These are phyloP conservation scores for Tipula confusa DNA, from an alignment of 2,888 invertebrate genomes.

Conservation along the genomic window DNA sequence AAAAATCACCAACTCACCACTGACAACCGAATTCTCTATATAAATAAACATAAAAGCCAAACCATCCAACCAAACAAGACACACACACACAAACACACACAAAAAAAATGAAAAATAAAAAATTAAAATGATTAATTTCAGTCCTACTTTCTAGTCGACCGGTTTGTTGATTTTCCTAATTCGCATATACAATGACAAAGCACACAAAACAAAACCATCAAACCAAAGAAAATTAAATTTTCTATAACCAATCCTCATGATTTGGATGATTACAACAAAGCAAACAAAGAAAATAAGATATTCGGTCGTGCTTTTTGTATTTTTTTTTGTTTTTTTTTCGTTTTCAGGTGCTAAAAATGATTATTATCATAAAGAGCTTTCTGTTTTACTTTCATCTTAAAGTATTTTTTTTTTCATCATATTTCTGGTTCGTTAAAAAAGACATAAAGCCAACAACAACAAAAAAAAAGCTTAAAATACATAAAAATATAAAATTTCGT, in stretches of 20 bases:
- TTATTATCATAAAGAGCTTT: neutral
- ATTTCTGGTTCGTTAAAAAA: neutral
- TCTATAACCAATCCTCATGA: neutral
- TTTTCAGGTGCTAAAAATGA: neutral
- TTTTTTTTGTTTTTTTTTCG: neutral
- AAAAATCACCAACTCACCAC: neutral
- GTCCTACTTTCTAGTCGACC: neutral
- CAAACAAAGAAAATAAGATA: neutral
- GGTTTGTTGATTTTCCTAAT: neutral
- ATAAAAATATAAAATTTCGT: constrained; percentile 20
- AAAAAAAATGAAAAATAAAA: no score
- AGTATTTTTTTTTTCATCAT: neutral
- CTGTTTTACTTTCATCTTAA: neutral
- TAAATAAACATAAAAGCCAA: neutral
- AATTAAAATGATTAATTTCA: neutral
- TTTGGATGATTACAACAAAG: neutral
- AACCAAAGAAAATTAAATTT: neutral
- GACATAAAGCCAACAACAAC: neutral
- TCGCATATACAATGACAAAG: neutral
- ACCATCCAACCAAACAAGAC: neutral
- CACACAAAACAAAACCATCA: neutral
- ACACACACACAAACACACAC: neutral
- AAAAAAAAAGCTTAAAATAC: neutral
- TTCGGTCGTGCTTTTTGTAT: neutral
- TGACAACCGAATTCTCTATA: neutral